phyloP scores from a whole-genome alignment of 2,797 vertebrate species.

The Arnoldichthys spilopterus region DNA sequence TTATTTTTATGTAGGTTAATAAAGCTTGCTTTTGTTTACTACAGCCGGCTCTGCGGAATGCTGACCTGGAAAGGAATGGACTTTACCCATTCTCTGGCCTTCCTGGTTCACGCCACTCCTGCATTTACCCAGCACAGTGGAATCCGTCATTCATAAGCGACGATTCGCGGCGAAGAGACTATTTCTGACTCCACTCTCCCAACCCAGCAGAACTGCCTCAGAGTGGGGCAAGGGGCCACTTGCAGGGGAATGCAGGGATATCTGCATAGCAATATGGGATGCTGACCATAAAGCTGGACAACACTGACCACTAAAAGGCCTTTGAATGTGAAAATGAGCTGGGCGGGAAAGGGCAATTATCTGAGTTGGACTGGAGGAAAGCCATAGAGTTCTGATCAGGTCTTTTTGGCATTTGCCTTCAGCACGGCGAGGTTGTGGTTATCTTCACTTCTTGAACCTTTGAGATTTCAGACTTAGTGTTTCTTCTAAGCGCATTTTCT shows the following conservation, averaged over 20 bases:
- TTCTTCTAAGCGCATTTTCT: not conserved
- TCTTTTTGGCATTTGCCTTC: constrained; percentile 23
- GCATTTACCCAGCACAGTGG: constrained; percentile 96
- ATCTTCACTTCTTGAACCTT: constrained; percentile 10
- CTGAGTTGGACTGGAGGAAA: constrained; percentile 26
- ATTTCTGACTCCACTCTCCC: constrained; percentile 81
- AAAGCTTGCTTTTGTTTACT: constrained; percentile 25
- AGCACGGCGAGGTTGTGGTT: constrained; percentile 30
- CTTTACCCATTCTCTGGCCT: constrained; percentile 92
- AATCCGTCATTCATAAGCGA: constrained; percentile 97
- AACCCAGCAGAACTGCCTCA: not conserved
- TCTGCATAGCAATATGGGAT: constrained; percentile 1
- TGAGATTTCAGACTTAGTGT: not conserved
- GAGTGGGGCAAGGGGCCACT: constrained; percentile 15
- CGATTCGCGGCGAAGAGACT: constrained; percentile 93
- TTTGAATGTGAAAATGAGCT: constrained; percentile 58
- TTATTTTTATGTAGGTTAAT: not conserved
- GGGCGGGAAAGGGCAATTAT: constrained; percentile 43
- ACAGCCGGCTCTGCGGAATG: constrained; percentile 89
- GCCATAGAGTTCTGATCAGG: constrained; percentile 27
- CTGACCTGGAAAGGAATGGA: constrained; percentile 93
- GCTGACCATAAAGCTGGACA: constrained; percentile 18
- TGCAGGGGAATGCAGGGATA: constrained; percentile 6
- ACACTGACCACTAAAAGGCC: constrained; percentile 49
- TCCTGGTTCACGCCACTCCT: constrained; percentile 95